Base-by-base conservation (phyloP, 2,113 vertebrate genomes). In the Gopherus evgoodei region DNA sequence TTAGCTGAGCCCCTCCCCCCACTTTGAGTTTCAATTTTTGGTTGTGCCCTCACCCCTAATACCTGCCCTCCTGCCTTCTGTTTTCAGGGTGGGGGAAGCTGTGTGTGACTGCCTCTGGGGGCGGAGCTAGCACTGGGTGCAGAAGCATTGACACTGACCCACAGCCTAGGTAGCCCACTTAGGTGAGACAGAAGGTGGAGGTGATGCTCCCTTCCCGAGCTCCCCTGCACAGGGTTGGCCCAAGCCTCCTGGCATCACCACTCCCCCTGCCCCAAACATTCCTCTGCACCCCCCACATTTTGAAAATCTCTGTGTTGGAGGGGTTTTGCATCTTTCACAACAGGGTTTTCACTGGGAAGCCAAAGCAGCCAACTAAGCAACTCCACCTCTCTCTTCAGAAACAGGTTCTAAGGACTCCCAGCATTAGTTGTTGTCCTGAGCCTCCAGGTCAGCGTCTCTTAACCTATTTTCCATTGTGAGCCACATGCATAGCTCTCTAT, bases 361-460 rank as follows among this genome's bases (percentile, higher is more conserved):
- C 27, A 59, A 81, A 88, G n/a, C 47, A 87, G 16, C 2, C 72
- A 56, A 14, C 12, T 42, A n/a, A 83, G 49, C 35, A 81, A 65
- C 44, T 16, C n/a, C 87, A 84, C 29, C 29, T 35, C 57, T 92
- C 44, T 3, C 27, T 56, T 25, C 17, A 0, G 0, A 31, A 11
- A 79, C 49, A 88, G 86, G 8, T 19, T 62, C 52, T 57, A 38
- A 83, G 14, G 19, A 50, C 57, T 91, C 75, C 75, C 25, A 0
- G 1, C 1, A 16, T 47, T 3, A 6, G 21, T 29, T 12, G 27
- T 50, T 38, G 7, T 50, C 25, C 52, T 79, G 38, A 1, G 0
- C 2, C n/a, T 22, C 8, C 5, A 0, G 29, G 12, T 29, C 82
- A 35, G 5, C 0, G 27, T 5, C 29, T 62, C 29, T 62, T 27